Conservation (phyloP, 1,140 invertebrate genomes). For the Drosophila funebris region DNA sequence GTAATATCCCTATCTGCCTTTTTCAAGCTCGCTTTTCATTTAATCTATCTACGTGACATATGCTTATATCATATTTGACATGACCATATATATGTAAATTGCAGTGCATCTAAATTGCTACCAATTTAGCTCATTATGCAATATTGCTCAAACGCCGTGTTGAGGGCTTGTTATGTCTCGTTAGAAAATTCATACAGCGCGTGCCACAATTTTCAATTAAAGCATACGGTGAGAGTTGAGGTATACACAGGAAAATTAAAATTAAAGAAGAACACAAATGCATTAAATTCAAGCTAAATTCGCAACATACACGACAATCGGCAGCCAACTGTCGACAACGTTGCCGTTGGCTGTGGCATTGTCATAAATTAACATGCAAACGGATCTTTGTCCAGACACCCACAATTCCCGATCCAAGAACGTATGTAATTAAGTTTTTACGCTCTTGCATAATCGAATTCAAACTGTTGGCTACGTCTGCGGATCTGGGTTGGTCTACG, state of each 20-base stretch:
- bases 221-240: conserved; percentile 1
- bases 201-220: conserved; percentile 31
- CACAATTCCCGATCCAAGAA: conserved; percentile 35
- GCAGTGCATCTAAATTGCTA: neutral
- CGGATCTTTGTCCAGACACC: conserved; percentile 37
- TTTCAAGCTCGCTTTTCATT: neutral
- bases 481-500: no score
- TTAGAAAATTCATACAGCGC: conserved; percentile 13
- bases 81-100: neutral
- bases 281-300: conserved; percentile 63
- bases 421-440: conserved; percentile 71
- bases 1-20: no score
- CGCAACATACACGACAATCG: neutral
- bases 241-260: conserved; percentile 13
- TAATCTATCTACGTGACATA: neutral
- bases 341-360: conserved; percentile 20
- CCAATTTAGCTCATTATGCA: neutral
- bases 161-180: neutral
- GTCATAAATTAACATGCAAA: conserved; percentile 77
- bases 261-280: conserved; percentile 70
- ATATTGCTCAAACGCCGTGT: conserved; percentile 11
- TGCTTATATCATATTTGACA: neutral
- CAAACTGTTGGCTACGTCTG: conserved; percentile 39
- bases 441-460: conserved; percentile 61
- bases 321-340: neutral